Evolutionary conservation across 2,113 vertebrate species (phyloP), one percentile per base, ranked within the genome.

Genomic region (Setophaga kirtlandii): DNA sequence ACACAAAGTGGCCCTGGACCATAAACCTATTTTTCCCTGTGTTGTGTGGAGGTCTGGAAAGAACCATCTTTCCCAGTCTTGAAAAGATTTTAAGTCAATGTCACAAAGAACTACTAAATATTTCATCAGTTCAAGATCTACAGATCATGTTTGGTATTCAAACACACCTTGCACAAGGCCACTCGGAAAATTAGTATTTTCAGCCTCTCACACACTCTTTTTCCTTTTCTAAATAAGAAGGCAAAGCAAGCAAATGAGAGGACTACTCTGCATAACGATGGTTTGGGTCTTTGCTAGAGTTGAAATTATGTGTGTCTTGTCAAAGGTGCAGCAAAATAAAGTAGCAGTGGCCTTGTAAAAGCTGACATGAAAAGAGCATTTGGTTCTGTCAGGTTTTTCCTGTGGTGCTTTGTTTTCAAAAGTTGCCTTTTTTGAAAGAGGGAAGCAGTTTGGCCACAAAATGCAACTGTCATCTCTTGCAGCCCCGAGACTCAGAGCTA

Each of bases 391-490:
- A 73, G 11, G 33, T 37, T 78, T 81, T 92, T 93, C 20, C 53
- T 78, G 49, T 49, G 53, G 76, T 39, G n/a, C 49, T 94, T 92
- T 89, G 52, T 69, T 90, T 95, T 95, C 73, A 71, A 22, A 83
- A 39, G 44, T 70, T 31, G 37, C 37, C 83, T 50, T 24, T 0
- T 95, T 83, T 78, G 73, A 95, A 94, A 96, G 76, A 75, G 80
- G 89, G 92, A 96, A 96, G 94, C 65, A 84, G 85, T 96, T 96
- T 89, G 92, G 74, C 94, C 96, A 92, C 96, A 96, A 95, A 92
- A 89, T 3, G 4, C 83, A 97, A 91, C 96, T 62, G 96, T 87
- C 93, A 82, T 69, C 73, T 68, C 84, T 92, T 24, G 0, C 65
- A 75, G 92, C 58, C 64, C 49, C 1, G 17, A 75, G 71, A 50